These are phyloP conservation scores for Peromyscus maniculatus DNA, from an alignment of 2,113 vertebrate genomes.

Conservation along the genomic window DNA sequence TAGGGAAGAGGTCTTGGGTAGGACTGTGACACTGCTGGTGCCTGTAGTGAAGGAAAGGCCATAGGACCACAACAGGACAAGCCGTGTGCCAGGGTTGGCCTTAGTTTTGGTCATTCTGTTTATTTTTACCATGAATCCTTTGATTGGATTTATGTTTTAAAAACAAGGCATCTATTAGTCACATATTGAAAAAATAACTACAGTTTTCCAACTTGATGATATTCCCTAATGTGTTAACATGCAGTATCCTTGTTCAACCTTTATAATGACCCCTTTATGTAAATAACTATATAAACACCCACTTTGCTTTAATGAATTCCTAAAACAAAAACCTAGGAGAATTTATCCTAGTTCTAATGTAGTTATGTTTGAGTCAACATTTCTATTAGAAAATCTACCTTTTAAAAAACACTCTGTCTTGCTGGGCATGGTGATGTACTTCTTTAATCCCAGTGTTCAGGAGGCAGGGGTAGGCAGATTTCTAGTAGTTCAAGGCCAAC, in stretches of 20 bases:
- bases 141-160: conserved; percentile 44
- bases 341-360: background rate
- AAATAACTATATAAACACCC: conserved; percentile 21
- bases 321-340: background rate
- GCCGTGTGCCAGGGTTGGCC: background rate
- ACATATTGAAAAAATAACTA: conserved; percentile 29
- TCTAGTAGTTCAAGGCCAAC: too few relatives aligned
- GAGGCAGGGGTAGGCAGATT: background rate
- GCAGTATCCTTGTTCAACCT: conserved; percentile 19
- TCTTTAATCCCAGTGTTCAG: background rate
- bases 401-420: background rate
- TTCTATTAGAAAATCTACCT: conserved; percentile 8
- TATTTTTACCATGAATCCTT: conserved; percentile 1
- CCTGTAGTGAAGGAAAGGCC: background rate
- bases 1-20: background rate
- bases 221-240: background rate
- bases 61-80: background rate
- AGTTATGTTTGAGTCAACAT: conserved; percentile 3
- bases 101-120: conserved; percentile 36
- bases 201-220: background rate
- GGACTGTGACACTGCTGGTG: background rate
- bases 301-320: conserved; percentile 17
- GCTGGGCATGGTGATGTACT: background rate
- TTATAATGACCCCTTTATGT: background rate
- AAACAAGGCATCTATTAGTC: background rate